Percentiles rank a stretch among this genome's conserved stretches.
These are phyloP conservation scores for Erethizon dorsatum DNA, from an alignment of 2,797 vertebrate genomes.

Conservation along the genomic window DNA sequence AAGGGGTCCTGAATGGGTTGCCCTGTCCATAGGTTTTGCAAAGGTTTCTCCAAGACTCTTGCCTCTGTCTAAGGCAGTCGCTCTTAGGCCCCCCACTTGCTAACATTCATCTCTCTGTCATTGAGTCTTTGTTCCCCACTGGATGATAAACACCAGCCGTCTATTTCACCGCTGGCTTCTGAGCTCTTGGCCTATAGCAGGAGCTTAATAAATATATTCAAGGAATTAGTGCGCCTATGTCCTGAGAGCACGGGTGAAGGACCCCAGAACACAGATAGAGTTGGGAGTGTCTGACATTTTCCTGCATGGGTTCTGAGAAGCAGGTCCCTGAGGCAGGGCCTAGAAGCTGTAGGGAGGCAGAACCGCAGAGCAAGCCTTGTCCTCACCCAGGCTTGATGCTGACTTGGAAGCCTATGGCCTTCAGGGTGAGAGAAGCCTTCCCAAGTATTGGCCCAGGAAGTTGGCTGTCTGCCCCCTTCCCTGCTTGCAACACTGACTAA, in stretches of 20 bases:
- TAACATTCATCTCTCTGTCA: background rate
- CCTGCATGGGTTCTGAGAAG: background rate
- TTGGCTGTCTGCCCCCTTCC: background rate
- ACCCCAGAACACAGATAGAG: background rate
- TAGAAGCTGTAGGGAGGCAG: background rate
- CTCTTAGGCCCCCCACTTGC: background rate
- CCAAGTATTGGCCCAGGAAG: background rate
- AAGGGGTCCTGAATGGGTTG: background rate
- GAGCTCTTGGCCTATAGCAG: background rate
- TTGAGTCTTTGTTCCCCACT: background rate
- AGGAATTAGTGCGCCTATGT: background rate
- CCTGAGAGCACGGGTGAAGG: background rate
- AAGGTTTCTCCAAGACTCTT: background rate
- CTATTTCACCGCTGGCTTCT: constrained; percentile 30
- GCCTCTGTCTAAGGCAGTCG: background rate
- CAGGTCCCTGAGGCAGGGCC: background rate
- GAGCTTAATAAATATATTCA: background rate
- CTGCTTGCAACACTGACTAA: background rate
- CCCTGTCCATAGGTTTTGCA: background rate
- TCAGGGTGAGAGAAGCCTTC: background rate
- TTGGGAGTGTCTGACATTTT: background rate
- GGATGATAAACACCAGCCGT: background rate
- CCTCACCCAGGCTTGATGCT: background rate
- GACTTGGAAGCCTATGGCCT: background rate
- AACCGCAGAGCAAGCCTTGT: background rate